phyloP scores from a whole-genome alignment of 2,113 vertebrate genomes.

The Cephalopterus ornatus region DNA sequence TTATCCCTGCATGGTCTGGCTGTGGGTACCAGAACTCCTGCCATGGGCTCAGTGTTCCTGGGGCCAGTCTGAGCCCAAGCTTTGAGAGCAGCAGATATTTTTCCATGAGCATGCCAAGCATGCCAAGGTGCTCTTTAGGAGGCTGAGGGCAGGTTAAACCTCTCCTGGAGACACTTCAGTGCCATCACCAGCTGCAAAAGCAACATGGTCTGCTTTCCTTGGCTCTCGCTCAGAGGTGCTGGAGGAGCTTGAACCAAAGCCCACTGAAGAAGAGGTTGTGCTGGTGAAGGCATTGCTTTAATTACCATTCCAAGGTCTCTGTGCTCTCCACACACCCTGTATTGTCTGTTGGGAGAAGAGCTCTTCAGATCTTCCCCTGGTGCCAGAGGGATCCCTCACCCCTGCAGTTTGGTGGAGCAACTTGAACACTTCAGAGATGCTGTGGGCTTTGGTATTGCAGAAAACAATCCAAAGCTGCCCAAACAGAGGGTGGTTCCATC shows the following conservation, averaged over 20 bases:
- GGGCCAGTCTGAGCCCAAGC: not conserved
- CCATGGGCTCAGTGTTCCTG: not conserved
- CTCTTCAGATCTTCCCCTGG: not conserved
- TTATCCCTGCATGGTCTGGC: not conserved
- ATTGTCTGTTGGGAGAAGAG: not conserved
- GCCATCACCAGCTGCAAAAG: slow-evolving; percentile 2
- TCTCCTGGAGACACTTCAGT: not conserved
- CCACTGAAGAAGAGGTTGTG: slow-evolving; percentile 29
- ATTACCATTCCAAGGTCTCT: not conserved
- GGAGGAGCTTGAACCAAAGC: slow-evolving; percentile 35
- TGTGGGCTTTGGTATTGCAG: not conserved
- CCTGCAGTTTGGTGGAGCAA: not conserved
- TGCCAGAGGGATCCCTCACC: not conserved
- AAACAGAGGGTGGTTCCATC: not conserved
- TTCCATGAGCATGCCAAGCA: not conserved
- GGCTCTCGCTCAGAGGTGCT: not conserved
- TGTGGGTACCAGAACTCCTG: not conserved
- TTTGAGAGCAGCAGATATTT: not conserved
- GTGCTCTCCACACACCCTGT: not conserved
- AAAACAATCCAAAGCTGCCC: not conserved
- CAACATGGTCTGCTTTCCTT: slow-evolving; percentile 23
- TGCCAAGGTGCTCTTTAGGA: not conserved
- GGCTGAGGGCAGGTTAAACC: not conserved
- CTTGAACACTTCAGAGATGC: not conserved
- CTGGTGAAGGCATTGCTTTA: not conserved